These are phyloP conservation scores for Dicerorhinus sumatrensis DNA, from an alignment of 2,113 vertebrate species.

Conservation along the genomic window DNA sequence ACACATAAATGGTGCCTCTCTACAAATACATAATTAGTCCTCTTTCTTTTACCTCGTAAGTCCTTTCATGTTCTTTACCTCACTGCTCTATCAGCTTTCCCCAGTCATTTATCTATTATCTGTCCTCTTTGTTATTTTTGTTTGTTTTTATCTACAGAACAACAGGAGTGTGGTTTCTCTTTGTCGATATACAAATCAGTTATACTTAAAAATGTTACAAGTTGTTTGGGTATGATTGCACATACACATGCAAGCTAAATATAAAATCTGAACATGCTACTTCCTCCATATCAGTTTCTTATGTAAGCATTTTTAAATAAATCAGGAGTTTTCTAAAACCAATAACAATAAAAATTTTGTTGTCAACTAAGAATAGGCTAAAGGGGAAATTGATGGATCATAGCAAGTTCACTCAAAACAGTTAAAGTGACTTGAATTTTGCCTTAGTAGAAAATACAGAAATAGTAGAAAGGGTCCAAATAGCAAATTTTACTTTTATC, in stretches of 20 bases:
- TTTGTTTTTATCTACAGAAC: background rate
- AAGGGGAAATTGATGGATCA: background rate
- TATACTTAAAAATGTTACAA: background rate
- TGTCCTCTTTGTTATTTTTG: background rate
- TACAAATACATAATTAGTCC: background rate
- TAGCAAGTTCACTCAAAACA: background rate
- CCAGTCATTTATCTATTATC: background rate
- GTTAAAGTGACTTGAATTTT: background rate
- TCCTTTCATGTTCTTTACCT: background rate
- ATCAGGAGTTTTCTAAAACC: background rate
- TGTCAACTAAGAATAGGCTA: constrained; percentile 13
- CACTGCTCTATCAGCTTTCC: background rate
- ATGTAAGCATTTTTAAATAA: background rate
- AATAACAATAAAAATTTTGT: background rate
- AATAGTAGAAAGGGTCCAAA: background rate
- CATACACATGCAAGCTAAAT: background rate
- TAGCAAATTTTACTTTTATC: background rate
- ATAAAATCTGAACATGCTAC: background rate
- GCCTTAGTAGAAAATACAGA: background rate
- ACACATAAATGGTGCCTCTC: background rate
- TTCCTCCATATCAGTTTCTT: background rate
- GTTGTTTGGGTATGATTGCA: background rate
- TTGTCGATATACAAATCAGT: background rate
- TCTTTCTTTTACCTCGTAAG: background rate
- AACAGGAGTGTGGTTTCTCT: background rate